Percentiles rank a stretch among this genome's conserved stretches.
phyloP scores from a whole-genome alignment of 1,140 invertebrate species.

The Colletes latitarsis region DNA sequence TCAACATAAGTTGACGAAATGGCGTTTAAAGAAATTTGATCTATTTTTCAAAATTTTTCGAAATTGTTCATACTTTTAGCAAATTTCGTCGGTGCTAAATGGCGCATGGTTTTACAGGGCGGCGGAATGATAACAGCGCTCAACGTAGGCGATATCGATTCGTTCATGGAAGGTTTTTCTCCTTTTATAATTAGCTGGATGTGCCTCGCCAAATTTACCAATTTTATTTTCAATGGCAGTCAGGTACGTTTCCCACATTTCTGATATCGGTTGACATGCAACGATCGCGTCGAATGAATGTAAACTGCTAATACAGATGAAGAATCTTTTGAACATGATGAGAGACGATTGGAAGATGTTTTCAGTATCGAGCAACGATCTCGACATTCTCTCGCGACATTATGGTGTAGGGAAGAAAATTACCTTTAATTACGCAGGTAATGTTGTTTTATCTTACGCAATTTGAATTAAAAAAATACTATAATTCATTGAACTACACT shows the following conservation, averaged over 20 bases:
- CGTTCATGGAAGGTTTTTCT: conserved; percentile 58
- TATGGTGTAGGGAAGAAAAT: conserved; percentile 54
- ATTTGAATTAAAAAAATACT: background rate
- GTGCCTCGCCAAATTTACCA: conserved; percentile 60
- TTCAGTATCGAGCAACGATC: conserved; percentile 38
- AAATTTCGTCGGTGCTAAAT: background rate
- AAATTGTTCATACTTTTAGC: too few species aligned
- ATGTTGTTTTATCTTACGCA: background rate
- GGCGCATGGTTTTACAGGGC: conserved; percentile 34
- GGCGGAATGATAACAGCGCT: conserved; percentile 58
- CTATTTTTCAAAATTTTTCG: too few species aligned
- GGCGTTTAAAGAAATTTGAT: too few species aligned
- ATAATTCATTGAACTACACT: too few species aligned
- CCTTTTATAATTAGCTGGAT: conserved; percentile 61
- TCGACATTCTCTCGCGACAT: conserved; percentile 48
- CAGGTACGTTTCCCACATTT: conserved; percentile 44
- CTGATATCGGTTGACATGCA: background rate
- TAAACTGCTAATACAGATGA: conserved; percentile 54
- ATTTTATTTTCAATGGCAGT: conserved; percentile 57
- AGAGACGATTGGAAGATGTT: conserved; percentile 57
- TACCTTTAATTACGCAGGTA: conserved; percentile 60
- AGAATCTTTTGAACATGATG: conserved; percentile 43
- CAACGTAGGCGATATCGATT: conserved; percentile 35
- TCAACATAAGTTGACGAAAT: too few species aligned
- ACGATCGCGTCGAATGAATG: background rate